Conservation (phyloP, 2,888 invertebrate genomes). For the Nemotelus nigrinus region DNA sequence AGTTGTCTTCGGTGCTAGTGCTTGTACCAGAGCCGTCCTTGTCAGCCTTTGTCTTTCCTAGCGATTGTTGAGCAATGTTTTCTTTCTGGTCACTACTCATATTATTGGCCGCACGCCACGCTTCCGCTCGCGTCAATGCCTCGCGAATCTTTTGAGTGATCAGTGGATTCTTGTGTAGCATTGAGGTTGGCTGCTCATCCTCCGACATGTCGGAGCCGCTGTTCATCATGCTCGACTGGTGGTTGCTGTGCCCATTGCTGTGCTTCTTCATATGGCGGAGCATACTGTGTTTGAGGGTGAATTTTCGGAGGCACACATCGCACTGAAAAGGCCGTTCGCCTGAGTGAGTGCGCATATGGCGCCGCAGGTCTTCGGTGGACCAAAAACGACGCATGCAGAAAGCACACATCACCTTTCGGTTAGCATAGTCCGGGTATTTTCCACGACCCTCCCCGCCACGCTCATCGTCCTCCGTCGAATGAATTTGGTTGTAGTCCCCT, state of each 20-base stretch:
- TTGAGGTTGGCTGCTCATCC: slow-evolving; percentile 59
- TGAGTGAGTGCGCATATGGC: slow-evolving; percentile 94
- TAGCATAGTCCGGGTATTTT: slow-evolving; percentile 86
- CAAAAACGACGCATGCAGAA: slow-evolving; percentile 94
- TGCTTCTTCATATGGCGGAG: slow-evolving; percentile 92
- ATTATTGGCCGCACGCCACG: slow-evolving; percentile 57
- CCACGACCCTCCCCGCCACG: slow-evolving; percentile 76
- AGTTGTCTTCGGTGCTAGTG: slow-evolving; percentile 67
- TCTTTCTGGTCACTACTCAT: slow-evolving; percentile 60
- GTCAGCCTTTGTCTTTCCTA: slow-evolving; percentile 37
- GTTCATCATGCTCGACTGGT: slow-evolving; percentile 55
- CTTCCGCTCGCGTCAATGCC: slow-evolving; percentile 59
- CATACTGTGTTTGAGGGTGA: slow-evolving; percentile 95
- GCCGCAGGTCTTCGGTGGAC: slow-evolving; percentile 91
- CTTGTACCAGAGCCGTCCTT: slow-evolving; percentile 61
- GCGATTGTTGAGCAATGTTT: slow-evolving; percentile 55
- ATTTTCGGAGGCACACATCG: slow-evolving; percentile 86
- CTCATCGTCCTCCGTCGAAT: slow-evolving; percentile 68
- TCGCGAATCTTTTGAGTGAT: slow-evolving; percentile 61
- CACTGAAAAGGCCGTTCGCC: slow-evolving; percentile 93
- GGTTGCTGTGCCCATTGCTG: slow-evolving; percentile 69
- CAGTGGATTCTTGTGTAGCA: slow-evolving; percentile 48
- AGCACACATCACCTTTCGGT: slow-evolving; percentile 89
- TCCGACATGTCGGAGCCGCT: slow-evolving; percentile 64
- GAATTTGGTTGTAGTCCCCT: slow-evolving; percentile 60